Percentiles rank a stretch among this genome's conserved stretches.
phyloP scores from a whole-genome alignment of 1,140 invertebrate species.

The Drepana arcuata region DNA sequence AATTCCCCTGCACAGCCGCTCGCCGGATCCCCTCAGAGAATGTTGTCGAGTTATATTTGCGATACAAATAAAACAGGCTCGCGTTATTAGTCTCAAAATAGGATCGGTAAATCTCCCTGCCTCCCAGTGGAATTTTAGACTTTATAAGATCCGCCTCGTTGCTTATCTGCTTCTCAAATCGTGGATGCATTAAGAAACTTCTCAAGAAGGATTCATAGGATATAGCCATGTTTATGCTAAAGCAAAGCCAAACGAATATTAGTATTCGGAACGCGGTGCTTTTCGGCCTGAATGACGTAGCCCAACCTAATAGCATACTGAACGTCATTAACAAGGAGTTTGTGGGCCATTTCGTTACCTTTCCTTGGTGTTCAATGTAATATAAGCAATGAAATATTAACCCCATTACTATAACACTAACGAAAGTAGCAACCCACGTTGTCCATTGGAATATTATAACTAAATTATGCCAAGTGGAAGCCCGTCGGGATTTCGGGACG shows the following conservation, averaged over 20 bases:
- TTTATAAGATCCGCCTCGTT: constrained; percentile 52
- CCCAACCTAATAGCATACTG: constrained; percentile 65
- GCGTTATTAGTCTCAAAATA: constrained; percentile 65
- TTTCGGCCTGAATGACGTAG: constrained; percentile 53
- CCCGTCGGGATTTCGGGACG: constrained; percentile 47
- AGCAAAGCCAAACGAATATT: constrained; percentile 62
- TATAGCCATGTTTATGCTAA: constrained; percentile 65
- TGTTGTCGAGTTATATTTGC: constrained; percentile 55
- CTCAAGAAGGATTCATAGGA: constrained; percentile 67
- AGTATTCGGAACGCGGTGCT: constrained; percentile 55
- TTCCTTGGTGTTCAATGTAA: constrained; percentile 41
- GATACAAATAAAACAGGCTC: constrained; percentile 59
- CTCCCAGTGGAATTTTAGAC: constrained; percentile 54
- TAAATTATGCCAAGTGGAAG: constrained; percentile 60
- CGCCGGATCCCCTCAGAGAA: constrained; percentile 53
- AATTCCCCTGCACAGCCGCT: constrained; percentile 48
- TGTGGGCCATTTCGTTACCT: constrained; percentile 58
- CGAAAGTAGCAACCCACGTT: constrained; percentile 57
- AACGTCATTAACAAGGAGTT: constrained; percentile 65
- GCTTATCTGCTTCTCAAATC: constrained; percentile 65
- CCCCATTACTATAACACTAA: constrained; percentile 46
- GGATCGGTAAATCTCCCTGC: constrained; percentile 57
- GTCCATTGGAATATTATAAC: constrained; percentile 65
- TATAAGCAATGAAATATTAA: constrained; percentile 56
- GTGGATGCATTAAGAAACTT: constrained; percentile 67